phyloP scores from a whole-genome alignment of 2,888 invertebrate species.

The Metalampra italica region DNA sequence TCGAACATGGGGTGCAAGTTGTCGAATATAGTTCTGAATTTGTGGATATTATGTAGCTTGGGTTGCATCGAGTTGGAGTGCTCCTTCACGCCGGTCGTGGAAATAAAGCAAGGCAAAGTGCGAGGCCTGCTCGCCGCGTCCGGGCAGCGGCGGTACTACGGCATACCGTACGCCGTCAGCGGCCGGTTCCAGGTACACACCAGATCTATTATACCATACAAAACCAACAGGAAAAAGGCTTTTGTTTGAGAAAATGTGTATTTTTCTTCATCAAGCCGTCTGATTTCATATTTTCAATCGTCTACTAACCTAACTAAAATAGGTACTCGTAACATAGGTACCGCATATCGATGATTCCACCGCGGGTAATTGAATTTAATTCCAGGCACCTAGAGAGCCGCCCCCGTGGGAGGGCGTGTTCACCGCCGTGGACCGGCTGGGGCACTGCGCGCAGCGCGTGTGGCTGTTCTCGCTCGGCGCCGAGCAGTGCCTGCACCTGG shows the following conservation, averaged over 20 bases:
- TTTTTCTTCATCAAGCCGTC: no score
- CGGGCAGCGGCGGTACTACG: conserved; percentile 55
- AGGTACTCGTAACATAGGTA: no score
- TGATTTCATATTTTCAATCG: no score
- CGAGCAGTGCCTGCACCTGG: conserved; percentile 60
- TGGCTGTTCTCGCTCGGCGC: conserved; percentile 38
- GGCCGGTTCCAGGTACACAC: conserved; percentile 60
- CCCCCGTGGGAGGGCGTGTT: conserved; percentile 48
- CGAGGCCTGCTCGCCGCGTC: conserved; percentile 46
- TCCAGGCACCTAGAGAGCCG: conserved; percentile 49
- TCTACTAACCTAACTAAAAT: no score
- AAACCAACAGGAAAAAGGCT: no score
- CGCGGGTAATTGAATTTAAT: no score
- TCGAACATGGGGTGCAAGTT: no score
- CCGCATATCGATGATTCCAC: no score
- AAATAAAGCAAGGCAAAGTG: conserved; percentile 47
- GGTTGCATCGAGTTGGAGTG: not conserved
- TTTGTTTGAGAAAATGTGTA: no score
- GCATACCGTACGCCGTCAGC: conserved; percentile 60
- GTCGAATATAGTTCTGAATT: no score
- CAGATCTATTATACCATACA: conserved; percentile 19
- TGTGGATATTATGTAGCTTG: no score
- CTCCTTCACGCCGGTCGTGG: conserved; percentile 41
- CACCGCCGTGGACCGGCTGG: conserved; percentile 40
- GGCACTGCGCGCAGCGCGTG: conserved; percentile 50